These are phyloP conservation scores for Pithys albifrons DNA, from an alignment of 2,113 vertebrate species.

Conservation along the genomic window DNA sequence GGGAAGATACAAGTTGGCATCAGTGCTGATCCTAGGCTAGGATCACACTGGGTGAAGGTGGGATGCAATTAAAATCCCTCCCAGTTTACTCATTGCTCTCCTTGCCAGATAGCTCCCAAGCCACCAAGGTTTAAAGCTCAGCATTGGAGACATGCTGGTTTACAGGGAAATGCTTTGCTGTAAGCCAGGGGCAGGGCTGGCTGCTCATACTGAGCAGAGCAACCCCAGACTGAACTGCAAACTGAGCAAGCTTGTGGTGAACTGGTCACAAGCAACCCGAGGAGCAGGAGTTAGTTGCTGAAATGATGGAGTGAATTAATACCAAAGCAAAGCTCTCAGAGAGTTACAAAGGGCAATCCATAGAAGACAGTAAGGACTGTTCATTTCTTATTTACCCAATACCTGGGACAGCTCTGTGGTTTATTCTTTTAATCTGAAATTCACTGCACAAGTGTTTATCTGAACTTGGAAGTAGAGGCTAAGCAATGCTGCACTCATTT, in stretches of 20 bases:
- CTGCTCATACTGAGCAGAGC: background rate
- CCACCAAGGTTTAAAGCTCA: background rate
- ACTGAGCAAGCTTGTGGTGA: background rate
- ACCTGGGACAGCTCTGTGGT: background rate
- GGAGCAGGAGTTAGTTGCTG: background rate
- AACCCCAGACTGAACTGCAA: background rate
- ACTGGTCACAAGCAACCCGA: fast-evolving
- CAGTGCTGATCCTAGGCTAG: background rate
- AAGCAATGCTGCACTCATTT: background rate
- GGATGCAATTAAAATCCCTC: background rate
- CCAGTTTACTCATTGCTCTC: background rate
- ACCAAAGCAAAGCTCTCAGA: background rate
- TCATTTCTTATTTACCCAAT: background rate
- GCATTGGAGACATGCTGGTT: background rate
- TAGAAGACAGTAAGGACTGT: fast-evolving
- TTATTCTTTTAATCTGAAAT: background rate
- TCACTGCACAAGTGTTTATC: background rate
- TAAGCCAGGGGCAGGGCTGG: background rate
- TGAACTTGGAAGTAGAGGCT: background rate
- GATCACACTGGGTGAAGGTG: background rate
- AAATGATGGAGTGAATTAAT: background rate
- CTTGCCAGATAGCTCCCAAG: background rate
- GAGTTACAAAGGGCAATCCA: background rate
- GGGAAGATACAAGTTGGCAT: fast-evolving
- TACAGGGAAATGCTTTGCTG: background rate